Evolutionary conservation across 1,140 invertebrate species (phyloP).

Genomic region (Coelopa frigida): DNA sequence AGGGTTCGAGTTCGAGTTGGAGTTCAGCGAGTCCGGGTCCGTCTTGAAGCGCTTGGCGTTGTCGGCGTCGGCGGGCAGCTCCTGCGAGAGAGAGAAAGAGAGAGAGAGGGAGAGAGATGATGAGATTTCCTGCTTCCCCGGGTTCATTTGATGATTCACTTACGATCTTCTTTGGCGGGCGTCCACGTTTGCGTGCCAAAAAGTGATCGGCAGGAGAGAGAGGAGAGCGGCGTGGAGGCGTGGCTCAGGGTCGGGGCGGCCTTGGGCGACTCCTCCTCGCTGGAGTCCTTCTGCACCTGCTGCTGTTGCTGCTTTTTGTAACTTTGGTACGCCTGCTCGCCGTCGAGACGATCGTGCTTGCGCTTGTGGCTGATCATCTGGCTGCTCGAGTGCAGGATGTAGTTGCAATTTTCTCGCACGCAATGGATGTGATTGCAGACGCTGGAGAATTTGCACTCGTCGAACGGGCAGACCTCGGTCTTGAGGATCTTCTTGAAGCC

Average conservation of each 20-base stretch:
- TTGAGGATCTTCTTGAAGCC: constrained; percentile 99
- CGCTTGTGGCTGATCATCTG: constrained; percentile 97
- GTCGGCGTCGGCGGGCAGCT: constrained; percentile 26
- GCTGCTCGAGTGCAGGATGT: constrained; percentile 91
- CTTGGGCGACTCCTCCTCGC: constrained; percentile 16
- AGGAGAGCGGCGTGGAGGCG: constrained; percentile 35
- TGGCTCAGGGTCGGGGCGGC: background rate
- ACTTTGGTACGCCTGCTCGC: constrained; percentile 74
- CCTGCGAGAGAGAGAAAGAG: constrained; percentile 16
- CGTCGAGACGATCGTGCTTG: constrained; percentile 91
- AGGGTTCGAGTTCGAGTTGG: background rate
- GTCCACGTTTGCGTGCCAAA: constrained; percentile 35
- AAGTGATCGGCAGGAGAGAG: constrained; percentile 37
- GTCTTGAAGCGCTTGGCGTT: constrained; percentile 28
- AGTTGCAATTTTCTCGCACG: constrained; percentile 89
- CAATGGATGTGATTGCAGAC: constrained; percentile 98
- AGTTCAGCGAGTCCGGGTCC: constrained; percentile 9
- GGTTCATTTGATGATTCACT: constrained; percentile 10
- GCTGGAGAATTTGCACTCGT: constrained; percentile 81
- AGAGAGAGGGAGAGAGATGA: background rate
- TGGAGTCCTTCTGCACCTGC: constrained; percentile 23
- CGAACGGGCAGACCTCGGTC: constrained; percentile 86
- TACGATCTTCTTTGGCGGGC: constrained; percentile 43
- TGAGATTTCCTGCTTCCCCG: background rate
- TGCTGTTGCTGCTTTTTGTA: constrained; percentile 56